Base-by-base conservation (phyloP, 1,140 invertebrate species). In the Muscidifurax raptorellus region DNA sequence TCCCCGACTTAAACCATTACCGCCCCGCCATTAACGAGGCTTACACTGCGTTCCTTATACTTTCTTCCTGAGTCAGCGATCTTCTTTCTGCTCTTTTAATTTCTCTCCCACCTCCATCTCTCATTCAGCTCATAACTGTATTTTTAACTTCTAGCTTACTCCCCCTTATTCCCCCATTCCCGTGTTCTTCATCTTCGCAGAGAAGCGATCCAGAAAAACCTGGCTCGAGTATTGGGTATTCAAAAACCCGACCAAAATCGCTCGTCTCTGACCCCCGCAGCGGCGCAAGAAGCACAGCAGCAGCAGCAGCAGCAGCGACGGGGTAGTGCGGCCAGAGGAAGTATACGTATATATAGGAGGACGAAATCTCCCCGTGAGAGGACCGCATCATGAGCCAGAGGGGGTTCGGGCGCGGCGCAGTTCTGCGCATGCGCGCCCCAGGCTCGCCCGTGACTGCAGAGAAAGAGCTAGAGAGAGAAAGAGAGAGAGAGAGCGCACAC, bases 361-460 rank as follows among this genome's bases (percentile, higher is more conserved):
- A 44, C 30, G 78, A 40, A 44, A 1, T 52, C 47, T 52, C 15
- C 40, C 52, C 13, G 82, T 27, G 44, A 59, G 52, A 59, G 52
- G 52, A 59, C 18, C 52, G 18, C 36, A 36, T 9, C 36, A 0
- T 74, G 30, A 80, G 80, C 32, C 85, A 82, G 85, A 47, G 40
- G 25, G n/a, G 25, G 25, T 25, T 84, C 86, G 85, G 88, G 88
- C 85, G 86, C 86, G 87, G 85, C 75, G 84, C 64, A 81, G 66
- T 77, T 36, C 74, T n/a, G 44, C 77, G 90, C 92, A 92, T 83
- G 91, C 92, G 92, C 86, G 91, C 86, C 6, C 66, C 52, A 64
- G 76, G 59, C 88, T 90, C 91, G 92, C 90, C 91, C 92, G 89
- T 93, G 91, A 92, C 92, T 93, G 92, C 52, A 4, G 52, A 59